Conservation (phyloP, 1,140 invertebrate species). For the Diprion similis region DNA sequence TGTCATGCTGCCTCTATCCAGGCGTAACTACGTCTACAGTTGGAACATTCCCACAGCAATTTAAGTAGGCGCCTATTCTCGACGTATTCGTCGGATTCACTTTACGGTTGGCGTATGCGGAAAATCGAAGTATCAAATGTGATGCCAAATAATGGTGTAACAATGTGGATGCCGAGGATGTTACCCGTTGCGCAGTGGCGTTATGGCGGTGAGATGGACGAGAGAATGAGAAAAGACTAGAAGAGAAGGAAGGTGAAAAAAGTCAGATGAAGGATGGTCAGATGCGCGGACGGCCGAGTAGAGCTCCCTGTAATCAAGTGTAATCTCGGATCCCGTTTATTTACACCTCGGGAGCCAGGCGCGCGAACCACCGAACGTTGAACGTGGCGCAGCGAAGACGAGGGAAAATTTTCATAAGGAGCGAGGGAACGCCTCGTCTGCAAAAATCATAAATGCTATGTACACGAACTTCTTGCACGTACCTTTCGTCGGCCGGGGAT, state of each 20-base stretch:
- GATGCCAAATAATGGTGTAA: too few relatives aligned
- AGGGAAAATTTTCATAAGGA: conserved; percentile 14
- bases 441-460: conserved; percentile 49
- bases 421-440: conserved; percentile 28
- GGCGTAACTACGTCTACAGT: too few relatives aligned
- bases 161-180: too few relatives aligned
- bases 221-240: neutral
- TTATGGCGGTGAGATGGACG: too few relatives aligned
- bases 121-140: too few relatives aligned
- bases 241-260: neutral
- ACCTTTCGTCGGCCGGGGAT: neutral
- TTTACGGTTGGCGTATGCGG: too few relatives aligned
- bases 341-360: conserved; percentile 40
- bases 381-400: conserved; percentile 26
- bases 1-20: too few relatives aligned
- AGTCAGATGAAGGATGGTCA: neutral
- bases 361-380: conserved; percentile 11
- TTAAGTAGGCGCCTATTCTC: too few relatives aligned
- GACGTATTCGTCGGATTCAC: too few relatives aligned
- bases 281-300: neutral
- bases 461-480: conserved; percentile 20
- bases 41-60: too few relatives aligned
- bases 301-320: conserved; percentile 47
- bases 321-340: conserved; percentile 48
- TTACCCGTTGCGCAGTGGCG: too few relatives aligned